A percentile compares a stretch with the other conserved stretches of the same genome.
phyloP scores from a whole-genome alignment of 2,113 vertebrate species.

The Guaruba guarouba region DNA sequence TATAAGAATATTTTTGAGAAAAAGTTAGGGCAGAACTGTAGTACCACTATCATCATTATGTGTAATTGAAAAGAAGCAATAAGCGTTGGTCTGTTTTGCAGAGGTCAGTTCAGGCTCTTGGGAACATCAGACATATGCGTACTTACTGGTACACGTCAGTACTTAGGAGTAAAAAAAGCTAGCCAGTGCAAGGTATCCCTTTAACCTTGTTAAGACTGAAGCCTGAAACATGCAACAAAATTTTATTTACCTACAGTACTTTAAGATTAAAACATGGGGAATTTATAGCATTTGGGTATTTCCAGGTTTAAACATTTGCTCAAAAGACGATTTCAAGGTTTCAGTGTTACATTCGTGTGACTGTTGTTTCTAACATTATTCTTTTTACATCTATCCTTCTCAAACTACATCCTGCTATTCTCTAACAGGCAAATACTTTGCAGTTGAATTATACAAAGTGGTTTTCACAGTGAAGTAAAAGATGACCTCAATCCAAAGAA shows the following conservation, averaged over 20 bases:
- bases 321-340: neutral
- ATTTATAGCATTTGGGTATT: neutral
- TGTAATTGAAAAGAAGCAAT: neutral
- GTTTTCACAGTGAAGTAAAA: neutral
- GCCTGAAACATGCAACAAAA: accelerated
- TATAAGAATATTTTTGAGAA: neutral
- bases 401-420: neutral
- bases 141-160: neutral
- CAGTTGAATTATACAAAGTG: neutral
- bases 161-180: neutral
- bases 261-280: neutral
- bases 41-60: neutral
- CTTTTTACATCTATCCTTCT: neutral
- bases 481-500: neutral
- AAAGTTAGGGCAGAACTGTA: neutral
- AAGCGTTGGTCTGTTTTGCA: neutral
- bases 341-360: neutral
- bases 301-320: neutral
- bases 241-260: neutral
- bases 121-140: accelerated
- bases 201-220: neutral
- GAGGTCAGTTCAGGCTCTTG: neutral
- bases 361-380: neutral
- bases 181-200: neutral
- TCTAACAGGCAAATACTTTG: neutral